phyloP scores from a whole-genome alignment of 2,113 vertebrate genomes.

The Polypterus senegalus region DNA sequence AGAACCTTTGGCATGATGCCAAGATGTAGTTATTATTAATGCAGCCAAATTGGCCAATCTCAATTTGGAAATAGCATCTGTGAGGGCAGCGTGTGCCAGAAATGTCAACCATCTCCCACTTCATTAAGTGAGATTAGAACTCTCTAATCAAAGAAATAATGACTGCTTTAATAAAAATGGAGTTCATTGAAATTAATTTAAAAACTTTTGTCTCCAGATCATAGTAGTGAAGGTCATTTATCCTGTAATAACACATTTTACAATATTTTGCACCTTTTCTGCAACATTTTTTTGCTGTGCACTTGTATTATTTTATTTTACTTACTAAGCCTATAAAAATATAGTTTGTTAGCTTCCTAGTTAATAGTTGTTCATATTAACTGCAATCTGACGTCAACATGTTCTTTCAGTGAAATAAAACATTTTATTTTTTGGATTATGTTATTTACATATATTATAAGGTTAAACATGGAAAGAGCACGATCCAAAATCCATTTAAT shows the following conservation, averaged over 20 bases:
- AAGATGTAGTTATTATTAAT: conserved; percentile 53
- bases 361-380: conserved; percentile 23
- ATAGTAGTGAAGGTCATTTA: conserved; percentile 11
- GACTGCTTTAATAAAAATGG: too few species aligned
- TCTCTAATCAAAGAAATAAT: background rate
- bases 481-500: too few species aligned
- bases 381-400: background rate
- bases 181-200: too few species aligned
- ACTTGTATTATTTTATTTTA: conserved; percentile 31
- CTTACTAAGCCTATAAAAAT: conserved; percentile 34
- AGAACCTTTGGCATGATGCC: conserved; percentile 53
- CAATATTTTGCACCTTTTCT: too few species aligned
- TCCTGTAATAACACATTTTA: conserved; percentile 38
- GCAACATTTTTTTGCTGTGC: conserved; percentile 26
- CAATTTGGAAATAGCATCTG: conserved; percentile 70
- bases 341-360: conserved; percentile 20
- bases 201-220: conserved; percentile 11
- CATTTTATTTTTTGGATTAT: too few species aligned
- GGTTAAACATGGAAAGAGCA: too few species aligned
- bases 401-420: too few species aligned
- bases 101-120: conserved; percentile 31
- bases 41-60: conserved; percentile 47
- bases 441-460: too few species aligned
- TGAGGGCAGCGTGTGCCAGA: conserved; percentile 43
- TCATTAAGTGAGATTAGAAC: conserved; percentile 48